Conservation (phyloP, 2,113 vertebrate genomes). For the Butorides virescens region DNA sequence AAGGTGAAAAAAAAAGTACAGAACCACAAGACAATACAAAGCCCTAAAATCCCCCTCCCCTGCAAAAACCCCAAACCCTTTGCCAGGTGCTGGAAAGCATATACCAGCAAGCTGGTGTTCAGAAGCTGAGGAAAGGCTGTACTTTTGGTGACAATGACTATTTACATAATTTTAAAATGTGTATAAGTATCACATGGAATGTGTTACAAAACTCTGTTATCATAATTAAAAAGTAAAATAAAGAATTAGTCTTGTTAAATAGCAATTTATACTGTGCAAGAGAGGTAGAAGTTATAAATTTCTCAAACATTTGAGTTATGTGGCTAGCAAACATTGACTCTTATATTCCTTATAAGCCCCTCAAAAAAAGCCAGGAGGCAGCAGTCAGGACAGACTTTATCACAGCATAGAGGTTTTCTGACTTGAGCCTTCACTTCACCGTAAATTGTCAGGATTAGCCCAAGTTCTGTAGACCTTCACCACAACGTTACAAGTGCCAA, state of each 20-base stretch:
- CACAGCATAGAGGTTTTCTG: not conserved
- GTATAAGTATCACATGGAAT: not conserved
- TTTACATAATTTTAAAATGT: not conserved
- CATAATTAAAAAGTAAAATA: not conserved
- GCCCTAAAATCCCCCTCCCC: not conserved
- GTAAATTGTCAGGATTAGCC: not conserved
- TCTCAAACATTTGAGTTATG: not conserved
- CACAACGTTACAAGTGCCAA: not conserved
- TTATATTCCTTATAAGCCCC: not conserved
- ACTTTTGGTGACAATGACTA: not conserved
- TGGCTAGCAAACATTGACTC: not conserved
- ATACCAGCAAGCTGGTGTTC: not conserved
- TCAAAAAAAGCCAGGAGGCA: not conserved
- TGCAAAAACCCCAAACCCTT: not conserved
- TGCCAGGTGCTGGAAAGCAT: not conserved
- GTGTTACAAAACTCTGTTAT: not conserved
- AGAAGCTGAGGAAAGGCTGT: not conserved
- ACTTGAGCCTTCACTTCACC: not conserved
- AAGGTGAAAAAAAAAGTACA: not conserved
- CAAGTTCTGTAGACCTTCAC: not conserved
- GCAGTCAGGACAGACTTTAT: not conserved
- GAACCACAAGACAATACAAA: not conserved
- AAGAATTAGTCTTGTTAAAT: not conserved
- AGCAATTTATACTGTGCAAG: not conserved
- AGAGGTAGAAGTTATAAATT: not conserved